These are phyloP conservation scores for Thysanoteuthis rhombus DNA, from an alignment of 2,888 invertebrate genomes.

Conservation along the genomic window DNA sequence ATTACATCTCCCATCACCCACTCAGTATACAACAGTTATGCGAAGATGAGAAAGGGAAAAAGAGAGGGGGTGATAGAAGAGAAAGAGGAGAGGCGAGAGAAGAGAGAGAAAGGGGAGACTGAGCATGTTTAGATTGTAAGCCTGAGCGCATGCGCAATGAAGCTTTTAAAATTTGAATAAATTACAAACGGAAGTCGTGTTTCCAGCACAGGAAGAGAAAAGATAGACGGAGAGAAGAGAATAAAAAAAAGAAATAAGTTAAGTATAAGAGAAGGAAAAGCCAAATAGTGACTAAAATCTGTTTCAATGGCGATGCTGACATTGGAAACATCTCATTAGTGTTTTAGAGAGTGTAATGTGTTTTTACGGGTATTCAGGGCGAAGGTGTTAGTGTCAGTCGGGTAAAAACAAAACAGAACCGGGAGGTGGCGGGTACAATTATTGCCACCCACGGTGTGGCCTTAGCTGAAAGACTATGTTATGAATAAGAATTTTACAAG, in stretches of 20 bases:
- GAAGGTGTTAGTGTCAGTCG: background rate
- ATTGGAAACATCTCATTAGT: conserved; percentile 12
- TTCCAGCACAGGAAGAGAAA: background rate
- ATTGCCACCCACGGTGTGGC: background rate
- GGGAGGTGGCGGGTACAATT: background rate
- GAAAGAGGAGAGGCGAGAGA: no score
- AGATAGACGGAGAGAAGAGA: background rate
- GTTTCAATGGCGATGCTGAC: background rate
- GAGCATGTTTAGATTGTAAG: background rate
- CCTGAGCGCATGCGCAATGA: background rate
- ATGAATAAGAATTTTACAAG: background rate
- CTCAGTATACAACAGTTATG: no score
- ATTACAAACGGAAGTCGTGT: background rate
- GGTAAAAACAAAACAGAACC: background rate
- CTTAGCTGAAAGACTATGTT: background rate
- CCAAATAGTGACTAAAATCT: no score
- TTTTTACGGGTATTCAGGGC: background rate
- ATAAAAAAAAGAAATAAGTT: background rate
- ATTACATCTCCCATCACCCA: no score
- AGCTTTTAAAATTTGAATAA: background rate
- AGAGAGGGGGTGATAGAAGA: no score
- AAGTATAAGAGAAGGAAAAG: background rate
- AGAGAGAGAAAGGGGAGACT: no score
- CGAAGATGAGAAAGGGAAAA: no score
- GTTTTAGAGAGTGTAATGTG: background rate